A percentile compares a stretch with the other conserved stretches of the same genome.
Evolutionary conservation across 2,113 vertebrate genomes (phyloP).

Genomic region (Helogale parvula): DNA sequence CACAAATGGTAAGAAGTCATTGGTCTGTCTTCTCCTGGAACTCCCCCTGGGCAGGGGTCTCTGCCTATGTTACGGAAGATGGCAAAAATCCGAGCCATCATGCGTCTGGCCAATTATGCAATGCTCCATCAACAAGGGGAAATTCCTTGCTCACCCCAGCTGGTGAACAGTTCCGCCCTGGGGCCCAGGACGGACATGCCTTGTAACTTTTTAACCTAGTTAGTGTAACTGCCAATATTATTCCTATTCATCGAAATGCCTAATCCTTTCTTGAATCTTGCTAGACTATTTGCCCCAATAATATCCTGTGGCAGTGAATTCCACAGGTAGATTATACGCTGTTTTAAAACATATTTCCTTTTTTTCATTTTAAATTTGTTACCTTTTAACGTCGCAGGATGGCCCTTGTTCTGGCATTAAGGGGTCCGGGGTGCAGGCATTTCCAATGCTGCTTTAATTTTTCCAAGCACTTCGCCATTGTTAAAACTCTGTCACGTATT

Average conservation of each 20-base stretch:
- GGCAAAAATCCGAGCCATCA: neutral
- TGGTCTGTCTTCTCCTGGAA: neutral
- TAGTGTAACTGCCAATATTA: conserved; percentile 74
- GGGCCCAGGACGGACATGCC: conserved; percentile 67
- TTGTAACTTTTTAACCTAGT: conserved; percentile 81
- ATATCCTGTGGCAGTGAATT: conserved; percentile 60
- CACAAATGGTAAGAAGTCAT: neutral
- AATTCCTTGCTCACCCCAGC: conserved; percentile 67
- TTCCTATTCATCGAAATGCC: conserved; percentile 59
- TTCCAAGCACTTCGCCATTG: neutral
- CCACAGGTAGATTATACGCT: conserved; percentile 31
- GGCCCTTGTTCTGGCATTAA: neutral
- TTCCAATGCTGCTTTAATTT: neutral
- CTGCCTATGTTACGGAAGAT: neutral
- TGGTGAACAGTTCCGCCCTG: conserved; percentile 71
- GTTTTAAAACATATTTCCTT: conserved; percentile 67
- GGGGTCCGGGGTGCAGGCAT: neutral
- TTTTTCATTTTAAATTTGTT: conserved; percentile 64
- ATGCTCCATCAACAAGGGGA: neutral
- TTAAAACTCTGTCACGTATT: neutral
- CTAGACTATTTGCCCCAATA: conserved; percentile 59
- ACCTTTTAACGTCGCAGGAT: conserved; percentile 46
- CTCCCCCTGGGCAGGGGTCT: neutral
- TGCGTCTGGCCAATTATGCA: conserved; percentile 63
- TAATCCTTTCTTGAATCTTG: conserved; percentile 75